Evolutionary conservation across 1,140 invertebrate species (phyloP).

Genomic region (Parapsyche elsis): DNA sequence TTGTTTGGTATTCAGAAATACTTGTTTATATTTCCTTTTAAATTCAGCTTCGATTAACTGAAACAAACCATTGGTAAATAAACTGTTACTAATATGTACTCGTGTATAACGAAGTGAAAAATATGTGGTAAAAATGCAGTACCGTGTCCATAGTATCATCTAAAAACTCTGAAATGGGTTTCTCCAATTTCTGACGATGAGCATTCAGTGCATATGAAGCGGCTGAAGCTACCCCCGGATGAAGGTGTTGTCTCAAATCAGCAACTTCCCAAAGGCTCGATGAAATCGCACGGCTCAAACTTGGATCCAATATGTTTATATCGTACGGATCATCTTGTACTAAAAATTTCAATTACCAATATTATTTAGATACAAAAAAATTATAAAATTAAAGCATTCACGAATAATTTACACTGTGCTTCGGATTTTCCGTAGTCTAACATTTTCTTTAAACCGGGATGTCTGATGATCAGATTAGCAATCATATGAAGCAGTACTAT

Average conservation of each 20-base stretch:
- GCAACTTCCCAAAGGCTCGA: slow-evolving; percentile 94
- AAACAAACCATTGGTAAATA: slow-evolving; percentile 32
- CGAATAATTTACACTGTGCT: slow-evolving; percentile 49
- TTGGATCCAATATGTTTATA: slow-evolving; percentile 82
- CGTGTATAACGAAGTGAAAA: not conserved
- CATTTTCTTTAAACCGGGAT: slow-evolving; percentile 84
- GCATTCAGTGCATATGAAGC: slow-evolving; percentile 30
- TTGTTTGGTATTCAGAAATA: slow-evolving; percentile 49
- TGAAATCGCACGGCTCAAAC: slow-evolving; percentile 80
- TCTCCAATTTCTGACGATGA: slow-evolving; percentile 40
- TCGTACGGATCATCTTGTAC: slow-evolving; percentile 83
- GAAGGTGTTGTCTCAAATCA: slow-evolving; percentile 78
- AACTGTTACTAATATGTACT: not conserved
- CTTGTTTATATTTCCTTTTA: slow-evolving; percentile 51
- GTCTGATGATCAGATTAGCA: slow-evolving; percentile 86
- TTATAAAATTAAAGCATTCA: slow-evolving; percentile 33
- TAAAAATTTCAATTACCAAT: slow-evolving; percentile 48
- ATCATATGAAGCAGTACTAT: slow-evolving; percentile 85
- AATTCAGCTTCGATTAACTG: slow-evolving; percentile 49
- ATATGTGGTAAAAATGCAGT: slow-evolving; percentile 4
- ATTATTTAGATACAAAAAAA: slow-evolving; percentile 4
- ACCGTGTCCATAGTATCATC: slow-evolving; percentile 50
- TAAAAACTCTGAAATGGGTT: slow-evolving; percentile 44
- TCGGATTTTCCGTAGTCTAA: slow-evolving; percentile 68
- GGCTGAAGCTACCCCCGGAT: slow-evolving; percentile 66